Percentiles rank a stretch among this genome's conserved stretches.
Evolutionary conservation across 2,113 vertebrate genomes (phyloP).

Genomic region (Scortum barcoo): DNA sequence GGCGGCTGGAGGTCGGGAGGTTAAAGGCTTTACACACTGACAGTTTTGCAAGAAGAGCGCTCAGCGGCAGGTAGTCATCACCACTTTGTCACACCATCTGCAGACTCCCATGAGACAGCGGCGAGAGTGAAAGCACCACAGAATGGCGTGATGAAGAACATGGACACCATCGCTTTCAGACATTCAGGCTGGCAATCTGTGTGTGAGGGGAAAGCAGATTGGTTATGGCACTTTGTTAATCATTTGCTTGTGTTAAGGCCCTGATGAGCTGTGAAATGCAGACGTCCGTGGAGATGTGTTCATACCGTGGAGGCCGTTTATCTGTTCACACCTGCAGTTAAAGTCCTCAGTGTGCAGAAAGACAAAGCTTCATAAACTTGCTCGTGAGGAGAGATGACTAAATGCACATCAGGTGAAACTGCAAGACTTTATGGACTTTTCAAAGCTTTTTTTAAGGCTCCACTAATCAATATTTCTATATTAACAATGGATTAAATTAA

Average conservation of each 20-base stretch:
- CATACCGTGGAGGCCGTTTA: too few relatives aligned
- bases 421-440: background rate
- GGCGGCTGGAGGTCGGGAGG: conserved; percentile 23
- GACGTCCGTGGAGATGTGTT: too few relatives aligned
- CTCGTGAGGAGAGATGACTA: background rate
- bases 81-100: background rate
- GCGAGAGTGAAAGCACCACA: background rate
- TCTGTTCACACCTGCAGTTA: background rate
- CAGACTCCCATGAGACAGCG: background rate
- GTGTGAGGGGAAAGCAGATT: background rate
- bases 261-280: background rate
- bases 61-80: conserved; percentile 39
- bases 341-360: background rate
- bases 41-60: conserved; percentile 34
- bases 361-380: background rate
- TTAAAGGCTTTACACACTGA: conserved; percentile 27
- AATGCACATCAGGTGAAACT: background rate
- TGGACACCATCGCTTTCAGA: background rate
- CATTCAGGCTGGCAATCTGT: background rate
- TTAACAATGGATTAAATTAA: background rate
- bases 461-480: background rate
- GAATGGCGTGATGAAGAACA: background rate
- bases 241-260: background rate
- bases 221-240: background rate
- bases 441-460: background rate